Conservation (phyloP, 2,888 invertebrate species). For the Proisotoma minuta region DNA sequence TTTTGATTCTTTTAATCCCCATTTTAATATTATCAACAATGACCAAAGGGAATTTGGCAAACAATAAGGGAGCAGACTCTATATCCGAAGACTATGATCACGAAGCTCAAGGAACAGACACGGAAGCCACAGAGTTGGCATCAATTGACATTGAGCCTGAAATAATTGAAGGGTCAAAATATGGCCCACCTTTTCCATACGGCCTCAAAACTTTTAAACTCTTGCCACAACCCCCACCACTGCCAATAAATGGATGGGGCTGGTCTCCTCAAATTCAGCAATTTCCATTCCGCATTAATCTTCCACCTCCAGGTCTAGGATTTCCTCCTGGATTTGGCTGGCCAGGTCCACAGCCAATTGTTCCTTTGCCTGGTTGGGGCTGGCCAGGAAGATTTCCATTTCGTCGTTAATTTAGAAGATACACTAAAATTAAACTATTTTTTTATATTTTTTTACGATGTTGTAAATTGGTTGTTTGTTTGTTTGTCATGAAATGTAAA, state of each 20-base stretch:
- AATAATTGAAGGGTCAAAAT: no score
- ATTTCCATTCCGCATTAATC: not conserved
- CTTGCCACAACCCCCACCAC: not conserved
- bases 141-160: no score
- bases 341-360: not conserved
- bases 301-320: no score
- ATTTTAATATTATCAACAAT: no score
- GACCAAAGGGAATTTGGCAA: no score
- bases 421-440: not conserved
- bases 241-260: not conserved
- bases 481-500: not conserved
- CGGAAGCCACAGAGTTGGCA: no score
- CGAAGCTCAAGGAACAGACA: no score
- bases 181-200: not conserved
- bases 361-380: not conserved
- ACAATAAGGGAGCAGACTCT: no score
- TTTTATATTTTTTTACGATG: not conserved
- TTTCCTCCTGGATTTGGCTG: not conserved
- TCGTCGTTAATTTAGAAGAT: not conserved
- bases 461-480: not conserved
- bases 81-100: no score
- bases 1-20: no score
- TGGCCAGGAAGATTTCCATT: not conserved
- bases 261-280: not conserved
- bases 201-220: not conserved